Evolutionary conservation across 2,888 invertebrate species (phyloP).

Genomic region (Agapostemon virescens): DNA sequence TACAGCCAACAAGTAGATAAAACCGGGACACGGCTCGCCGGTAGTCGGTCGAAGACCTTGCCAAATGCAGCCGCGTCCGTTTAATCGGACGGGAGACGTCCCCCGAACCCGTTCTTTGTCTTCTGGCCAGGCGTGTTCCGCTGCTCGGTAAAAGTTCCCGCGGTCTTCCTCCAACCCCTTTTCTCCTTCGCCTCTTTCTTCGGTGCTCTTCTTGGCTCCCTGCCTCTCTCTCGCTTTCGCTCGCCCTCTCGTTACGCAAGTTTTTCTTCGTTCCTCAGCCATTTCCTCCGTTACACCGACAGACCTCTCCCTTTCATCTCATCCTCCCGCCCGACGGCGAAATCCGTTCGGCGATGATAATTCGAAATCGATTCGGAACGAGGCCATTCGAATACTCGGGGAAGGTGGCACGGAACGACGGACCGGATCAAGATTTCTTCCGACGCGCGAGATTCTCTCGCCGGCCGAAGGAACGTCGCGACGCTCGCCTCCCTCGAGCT

Average conservation of each 20-base stretch:
- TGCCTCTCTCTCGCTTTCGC: not conserved
- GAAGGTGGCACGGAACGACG: slow-evolving; percentile 45
- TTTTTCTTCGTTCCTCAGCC: slow-evolving; percentile 55
- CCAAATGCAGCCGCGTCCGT: slow-evolving; percentile 65
- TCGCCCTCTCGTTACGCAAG: slow-evolving; percentile 32
- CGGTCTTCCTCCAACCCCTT: slow-evolving; percentile 26
- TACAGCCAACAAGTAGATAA: slow-evolving; percentile 63
- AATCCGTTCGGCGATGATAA: slow-evolving; percentile 73
- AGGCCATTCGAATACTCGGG: slow-evolving; percentile 73
- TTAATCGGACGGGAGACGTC: slow-evolving; percentile 62
- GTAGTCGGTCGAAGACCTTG: slow-evolving; percentile 59
- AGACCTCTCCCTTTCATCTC: slow-evolving; percentile 52
- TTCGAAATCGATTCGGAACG: slow-evolving; percentile 78
- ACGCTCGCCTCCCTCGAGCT: not conserved
- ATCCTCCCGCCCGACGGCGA: slow-evolving; percentile 45
- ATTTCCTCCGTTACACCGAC: slow-evolving; percentile 63
- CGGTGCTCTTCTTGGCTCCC: not conserved
- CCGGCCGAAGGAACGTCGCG: not conserved
- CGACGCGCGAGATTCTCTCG: slow-evolving; percentile 5
- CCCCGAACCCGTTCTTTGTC: slow-evolving; percentile 49
- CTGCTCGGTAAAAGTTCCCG: slow-evolving; percentile 39
- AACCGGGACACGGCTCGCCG: slow-evolving; percentile 43
- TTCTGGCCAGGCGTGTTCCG: slow-evolving; percentile 37
- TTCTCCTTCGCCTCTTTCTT: not conserved
- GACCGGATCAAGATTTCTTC: slow-evolving; percentile 52